Evolutionary conservation across 2,797 vertebrate genomes (phyloP).

Genomic region (Dipus sagitta): DNA sequence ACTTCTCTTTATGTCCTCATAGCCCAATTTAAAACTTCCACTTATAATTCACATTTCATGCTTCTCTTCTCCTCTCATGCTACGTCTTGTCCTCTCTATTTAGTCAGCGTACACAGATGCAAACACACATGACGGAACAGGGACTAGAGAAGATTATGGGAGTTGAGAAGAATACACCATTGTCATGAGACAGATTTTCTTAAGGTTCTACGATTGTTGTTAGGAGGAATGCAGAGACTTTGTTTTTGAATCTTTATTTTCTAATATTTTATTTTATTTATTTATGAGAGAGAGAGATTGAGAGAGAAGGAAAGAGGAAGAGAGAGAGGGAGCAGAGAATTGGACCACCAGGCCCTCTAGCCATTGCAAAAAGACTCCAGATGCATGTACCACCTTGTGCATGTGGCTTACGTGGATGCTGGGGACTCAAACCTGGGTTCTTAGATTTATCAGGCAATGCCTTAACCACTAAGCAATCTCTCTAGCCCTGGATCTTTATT

Average conservation of each 20-base stretch:
- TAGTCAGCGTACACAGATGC: background rate
- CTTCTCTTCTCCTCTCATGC: background rate
- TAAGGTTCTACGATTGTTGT: background rate
- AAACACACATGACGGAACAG: background rate
- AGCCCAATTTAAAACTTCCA: too few relatives aligned
- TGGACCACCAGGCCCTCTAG: too few relatives aligned
- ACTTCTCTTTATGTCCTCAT: background rate
- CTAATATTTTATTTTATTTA: too few relatives aligned
- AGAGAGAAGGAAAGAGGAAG: too few relatives aligned
- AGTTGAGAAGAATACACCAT: background rate
- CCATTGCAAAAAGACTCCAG: too few relatives aligned
- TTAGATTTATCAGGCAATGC: too few relatives aligned
- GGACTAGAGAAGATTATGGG: background rate
- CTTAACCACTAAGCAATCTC: too few relatives aligned
- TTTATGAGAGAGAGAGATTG: too few relatives aligned
- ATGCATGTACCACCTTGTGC: too few relatives aligned
- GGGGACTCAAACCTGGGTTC: too few relatives aligned
- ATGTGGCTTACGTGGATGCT: too few relatives aligned
- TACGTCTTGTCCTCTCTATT: background rate
- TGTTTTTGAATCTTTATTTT: background rate
- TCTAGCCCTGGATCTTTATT: background rate
- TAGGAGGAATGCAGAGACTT: background rate
- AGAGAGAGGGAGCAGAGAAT: too few relatives aligned
- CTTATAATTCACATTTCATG: background rate
- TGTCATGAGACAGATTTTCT: background rate